Evolutionary conservation across 2,113 vertebrate genomes (phyloP), one percentile per base, ranked within the genome.

Genomic region (Callithrix jacchus): DNA sequence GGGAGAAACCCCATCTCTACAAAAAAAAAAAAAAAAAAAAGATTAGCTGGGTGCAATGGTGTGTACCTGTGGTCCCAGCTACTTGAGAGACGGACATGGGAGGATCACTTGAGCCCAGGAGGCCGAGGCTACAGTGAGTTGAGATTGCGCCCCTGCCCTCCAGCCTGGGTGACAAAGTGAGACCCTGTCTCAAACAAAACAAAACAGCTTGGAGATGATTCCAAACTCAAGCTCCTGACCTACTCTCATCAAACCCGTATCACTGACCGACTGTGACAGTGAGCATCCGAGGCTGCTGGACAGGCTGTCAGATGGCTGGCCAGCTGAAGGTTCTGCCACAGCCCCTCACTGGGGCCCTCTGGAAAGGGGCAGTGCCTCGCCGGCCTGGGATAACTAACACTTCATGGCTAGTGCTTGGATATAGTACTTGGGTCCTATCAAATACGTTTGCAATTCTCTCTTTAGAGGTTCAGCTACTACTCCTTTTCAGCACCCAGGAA

Each of bases 221-320:
- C 17, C 12, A 23, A n/a, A n/a, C 37, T 10, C 4, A 0, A 66
- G 40, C 61, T 80, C 80, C n/a, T 30, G 56, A 54, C 8, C 37
- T 32, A 14, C n/a, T 2, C 14, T n/a, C 32, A 6, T 37, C 45
- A 23, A 23, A 8, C 71, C 10, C 47, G 12, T 32, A 11, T 13
- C 87, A 8, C 49, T 21, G 7, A 37, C 8, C 0, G 5, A 45
- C 87, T 16, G 8, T 3, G 2, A 3, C 21, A 0, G 0, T 1
- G 3, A 23, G 21, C 0, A 13, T 11, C 32, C 1, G 73, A n/a
- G 8, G 87, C 27, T 0, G 11, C 32, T 0, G 37, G 84, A 1
- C 8, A 21, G 37, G 47, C 8, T 6, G 35, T 12, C 52, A 18
- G 6, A 2, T 0, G 25, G 16, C 52, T 3, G 49, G 54, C 10